A percentile compares a stretch with the other conserved stretches of the same genome.
Evolutionary conservation across 2,888 invertebrate genomes (phyloP).

Genomic region (Scaptomyza parva): DNA sequence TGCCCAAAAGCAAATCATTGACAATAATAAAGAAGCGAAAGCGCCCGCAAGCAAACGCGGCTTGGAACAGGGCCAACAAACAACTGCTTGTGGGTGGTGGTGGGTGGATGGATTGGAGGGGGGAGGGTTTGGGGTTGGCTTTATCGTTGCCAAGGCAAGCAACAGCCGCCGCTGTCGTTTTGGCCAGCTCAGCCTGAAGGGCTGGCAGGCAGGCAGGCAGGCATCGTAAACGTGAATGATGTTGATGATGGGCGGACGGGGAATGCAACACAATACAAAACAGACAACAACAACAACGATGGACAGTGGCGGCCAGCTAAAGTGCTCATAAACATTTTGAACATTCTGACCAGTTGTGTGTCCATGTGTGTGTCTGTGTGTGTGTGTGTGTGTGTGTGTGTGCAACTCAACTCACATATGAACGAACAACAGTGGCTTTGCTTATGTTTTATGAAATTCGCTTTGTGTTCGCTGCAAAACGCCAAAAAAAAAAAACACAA

Average conservation of each 20-base stretch:
- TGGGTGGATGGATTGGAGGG: background rate
- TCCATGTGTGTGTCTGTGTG: background rate
- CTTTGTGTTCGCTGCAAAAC: constrained; percentile 62
- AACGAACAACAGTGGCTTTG: constrained; percentile 40
- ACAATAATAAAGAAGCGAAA: constrained; percentile 69
- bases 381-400: background rate
- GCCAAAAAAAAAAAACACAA: constrained; percentile 34
- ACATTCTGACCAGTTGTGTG: constrained; percentile 36
- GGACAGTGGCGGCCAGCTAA: constrained; percentile 63
- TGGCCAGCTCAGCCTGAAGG: too few species aligned
- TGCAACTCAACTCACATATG: constrained; percentile 1
- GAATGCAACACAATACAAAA: constrained; percentile 60
- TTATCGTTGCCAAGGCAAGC: constrained; percentile 32
- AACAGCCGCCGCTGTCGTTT: constrained; percentile 53
- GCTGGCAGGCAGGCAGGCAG: constrained; percentile 2
- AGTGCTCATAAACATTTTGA: constrained; percentile 74
- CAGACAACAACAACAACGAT: constrained; percentile 14
- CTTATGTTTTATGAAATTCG: constrained; percentile 56
- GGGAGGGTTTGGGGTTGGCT: constrained; percentile 1
- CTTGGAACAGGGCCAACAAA: constrained; percentile 47
- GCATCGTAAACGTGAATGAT: constrained; percentile 77
- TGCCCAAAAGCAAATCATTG: constrained; percentile 76
- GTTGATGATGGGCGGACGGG: constrained; percentile 68
- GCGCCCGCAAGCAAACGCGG: constrained; percentile 20
- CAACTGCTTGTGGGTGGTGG: constrained; percentile 11